Percentiles rank a stretch among this genome's conserved stretches.
These are phyloP conservation scores for Linepithema humile DNA, from an alignment of 1,140 invertebrate species.

Conservation along the genomic window DNA sequence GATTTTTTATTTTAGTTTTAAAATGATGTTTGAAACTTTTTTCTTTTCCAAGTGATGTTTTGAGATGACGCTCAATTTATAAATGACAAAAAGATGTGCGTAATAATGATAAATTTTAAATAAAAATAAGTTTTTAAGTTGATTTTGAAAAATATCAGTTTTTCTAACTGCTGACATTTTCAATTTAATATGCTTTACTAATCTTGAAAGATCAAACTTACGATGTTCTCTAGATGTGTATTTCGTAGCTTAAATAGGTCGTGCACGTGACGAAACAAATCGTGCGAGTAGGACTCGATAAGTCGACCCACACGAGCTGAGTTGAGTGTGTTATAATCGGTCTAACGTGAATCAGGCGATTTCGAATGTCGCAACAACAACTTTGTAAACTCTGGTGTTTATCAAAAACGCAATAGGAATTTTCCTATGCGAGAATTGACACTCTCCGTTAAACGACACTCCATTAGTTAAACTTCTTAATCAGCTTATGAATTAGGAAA, in stretches of 20 bases:
- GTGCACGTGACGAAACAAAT: conserved; percentile 63
- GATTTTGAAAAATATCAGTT: too few species aligned
- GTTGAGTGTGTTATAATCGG: not conserved
- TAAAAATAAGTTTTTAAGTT: not conserved
- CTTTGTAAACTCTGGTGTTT: conserved; percentile 4
- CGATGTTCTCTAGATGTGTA: conserved; percentile 19
- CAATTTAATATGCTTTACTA: too few species aligned
- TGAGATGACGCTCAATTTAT: too few species aligned
- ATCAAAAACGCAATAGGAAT: not conserved
- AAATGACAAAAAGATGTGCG: too few species aligned
- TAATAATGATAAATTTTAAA: too few species aligned
- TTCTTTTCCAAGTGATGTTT: not conserved
- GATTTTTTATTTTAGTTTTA: not conserved
- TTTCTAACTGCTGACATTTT: too few species aligned
- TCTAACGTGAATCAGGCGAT: not conserved
- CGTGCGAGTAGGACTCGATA: conserved; percentile 32
- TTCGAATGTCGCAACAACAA: conserved; percentile 36
- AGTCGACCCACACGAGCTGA: conserved; percentile 39
- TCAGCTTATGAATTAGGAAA: not conserved
- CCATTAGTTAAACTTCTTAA: not conserved
- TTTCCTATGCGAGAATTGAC: not conserved
- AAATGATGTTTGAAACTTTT: not conserved
- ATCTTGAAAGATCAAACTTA: too few species aligned
- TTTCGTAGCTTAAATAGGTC: conserved; percentile 56
- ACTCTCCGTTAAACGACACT: not conserved